These are phyloP conservation scores for Turritopsis dohrnii DNA, from an alignment of 30 jellyfish, hydroid and myxozoan genomes.

Conservation along the genomic window DNA sequence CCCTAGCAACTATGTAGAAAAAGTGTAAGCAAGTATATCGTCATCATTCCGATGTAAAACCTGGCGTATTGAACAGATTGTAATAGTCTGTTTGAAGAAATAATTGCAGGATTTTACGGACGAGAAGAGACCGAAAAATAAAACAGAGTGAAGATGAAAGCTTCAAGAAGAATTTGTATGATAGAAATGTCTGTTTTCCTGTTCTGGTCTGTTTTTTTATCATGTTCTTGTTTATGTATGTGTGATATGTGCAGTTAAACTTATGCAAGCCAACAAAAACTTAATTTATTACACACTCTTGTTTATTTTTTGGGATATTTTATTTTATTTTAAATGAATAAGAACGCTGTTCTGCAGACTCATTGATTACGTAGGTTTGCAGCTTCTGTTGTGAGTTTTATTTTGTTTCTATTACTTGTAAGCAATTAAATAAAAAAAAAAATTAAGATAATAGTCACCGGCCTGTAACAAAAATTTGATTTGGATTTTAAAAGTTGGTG, in stretches of 20 bases:
- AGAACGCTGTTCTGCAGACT: not conserved
- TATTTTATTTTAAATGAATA: too few species aligned
- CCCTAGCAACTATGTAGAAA: conserved; percentile 94
- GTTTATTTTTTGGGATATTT: not conserved
- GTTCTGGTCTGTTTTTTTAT: not conserved
- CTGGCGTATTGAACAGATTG: not conserved
- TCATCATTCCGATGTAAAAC: not conserved
- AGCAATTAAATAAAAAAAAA: too few species aligned
- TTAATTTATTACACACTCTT: not conserved
- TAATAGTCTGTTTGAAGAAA: not conserved
- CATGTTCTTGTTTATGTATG: not conserved
- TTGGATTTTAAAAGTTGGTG: too few species aligned
- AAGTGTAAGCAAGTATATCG: conserved; percentile 27
- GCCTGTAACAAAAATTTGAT: too few species aligned
- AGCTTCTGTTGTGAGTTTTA: too few species aligned
- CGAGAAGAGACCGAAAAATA: not conserved
- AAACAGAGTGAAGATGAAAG: not conserved
- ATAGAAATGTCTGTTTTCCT: not conserved
- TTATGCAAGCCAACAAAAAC: not conserved
- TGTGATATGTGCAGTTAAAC: not conserved
- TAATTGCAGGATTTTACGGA: not conserved
- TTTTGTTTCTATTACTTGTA: too few species aligned
- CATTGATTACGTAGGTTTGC: not conserved
- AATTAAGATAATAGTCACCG: too few species aligned
- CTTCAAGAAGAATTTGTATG: not conserved